Percentiles rank a stretch among this genome's conserved stretches.
Evolutionary conservation across 2,113 vertebrate genomes (phyloP).

Genomic region (Lichenostomus cassidix): DNA sequence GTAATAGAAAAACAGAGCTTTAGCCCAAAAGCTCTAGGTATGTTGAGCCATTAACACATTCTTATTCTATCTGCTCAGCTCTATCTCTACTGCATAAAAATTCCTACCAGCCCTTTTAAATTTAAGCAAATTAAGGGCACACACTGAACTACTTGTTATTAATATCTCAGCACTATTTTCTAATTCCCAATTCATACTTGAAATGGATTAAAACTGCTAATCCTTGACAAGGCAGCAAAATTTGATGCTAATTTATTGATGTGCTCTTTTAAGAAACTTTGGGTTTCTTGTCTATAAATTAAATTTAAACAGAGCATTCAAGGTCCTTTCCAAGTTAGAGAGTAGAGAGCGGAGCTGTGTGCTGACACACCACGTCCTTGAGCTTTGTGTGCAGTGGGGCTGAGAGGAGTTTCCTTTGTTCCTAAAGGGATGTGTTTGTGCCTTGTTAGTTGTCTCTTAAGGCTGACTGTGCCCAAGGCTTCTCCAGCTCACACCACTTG

Average conservation of each 20-base stretch:
- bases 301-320: slow-evolving; percentile 13
- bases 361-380: neutral
- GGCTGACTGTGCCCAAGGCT: neutral
- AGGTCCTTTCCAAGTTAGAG: neutral
- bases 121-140: slow-evolving; percentile 29
- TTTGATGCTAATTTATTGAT: slow-evolving; percentile 34
- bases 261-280: slow-evolving; percentile 31
- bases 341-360: neutral
- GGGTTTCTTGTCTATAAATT: slow-evolving; percentile 10
- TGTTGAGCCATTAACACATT: neutral
- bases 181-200: slow-evolving; percentile 36
- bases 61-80: neutral
- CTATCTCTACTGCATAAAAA: neutral
- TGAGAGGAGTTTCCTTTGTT: neutral
- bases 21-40: neutral
- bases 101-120: slow-evolving; percentile 2
- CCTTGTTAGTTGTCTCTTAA: neutral
- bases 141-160: slow-evolving; percentile 34
- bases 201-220: slow-evolving; percentile 49
- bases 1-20: neutral
- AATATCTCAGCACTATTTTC: slow-evolving; percentile 51
- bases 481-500: neutral
- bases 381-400: neutral
- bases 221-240: slow-evolving; percentile 45
- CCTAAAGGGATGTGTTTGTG: neutral